Evolutionary conservation across 2,113 vertebrate genomes (phyloP), one percentile per base, ranked within the genome.

Genomic region (Malurus cyaneus): DNA sequence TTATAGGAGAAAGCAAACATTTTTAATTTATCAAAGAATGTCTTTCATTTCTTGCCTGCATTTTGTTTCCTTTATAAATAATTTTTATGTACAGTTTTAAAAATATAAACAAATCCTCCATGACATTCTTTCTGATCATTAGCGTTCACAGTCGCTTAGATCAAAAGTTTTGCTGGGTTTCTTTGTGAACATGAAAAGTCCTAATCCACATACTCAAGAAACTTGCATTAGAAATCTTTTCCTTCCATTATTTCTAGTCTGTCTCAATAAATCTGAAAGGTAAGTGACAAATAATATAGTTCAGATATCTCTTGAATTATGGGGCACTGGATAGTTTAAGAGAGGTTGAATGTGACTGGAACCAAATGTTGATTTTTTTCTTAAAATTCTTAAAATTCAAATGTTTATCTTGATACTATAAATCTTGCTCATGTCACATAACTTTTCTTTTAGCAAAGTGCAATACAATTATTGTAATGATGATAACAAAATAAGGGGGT

Each of bases 11-110:
- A 96, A 92, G 82, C 49, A 92, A 96, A 88, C 95, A 97, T 97
- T 96, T 95, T 96, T 95, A 95, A 96, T 97, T 96, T 94, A 97
- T 96, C 96, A 96, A 97, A 96, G 95, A 86, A 86, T 36, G 82
- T 66, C 94, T 96, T 93, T 95, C 92, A 92, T 94, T 96, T 89
- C 89, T 92, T 95, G 61, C 69, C 53, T 95, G 93, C 91, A 92
- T 94, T 96, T 97, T 97, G 96, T 96, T 95, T 94, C 86, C 93
- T 94, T 97, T 92, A 95, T 94, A 94, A 95, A 94, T 96, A 94
- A 92, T 94, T 94, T 94, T 96, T 80, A 83, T 78, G 71, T 89
- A 88, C 85, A 83, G 91, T 96, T 95, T 96, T 36, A 94, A 94
- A 96, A 94, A 86, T 80, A 95, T 96, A 94, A 96, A 96, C 92